Percentiles rank a stretch among this genome's conserved stretches.
Conservation (phyloP, 2,113 vertebrate genomes). For the Sinocyclocheilus anophthalmus region DNA sequence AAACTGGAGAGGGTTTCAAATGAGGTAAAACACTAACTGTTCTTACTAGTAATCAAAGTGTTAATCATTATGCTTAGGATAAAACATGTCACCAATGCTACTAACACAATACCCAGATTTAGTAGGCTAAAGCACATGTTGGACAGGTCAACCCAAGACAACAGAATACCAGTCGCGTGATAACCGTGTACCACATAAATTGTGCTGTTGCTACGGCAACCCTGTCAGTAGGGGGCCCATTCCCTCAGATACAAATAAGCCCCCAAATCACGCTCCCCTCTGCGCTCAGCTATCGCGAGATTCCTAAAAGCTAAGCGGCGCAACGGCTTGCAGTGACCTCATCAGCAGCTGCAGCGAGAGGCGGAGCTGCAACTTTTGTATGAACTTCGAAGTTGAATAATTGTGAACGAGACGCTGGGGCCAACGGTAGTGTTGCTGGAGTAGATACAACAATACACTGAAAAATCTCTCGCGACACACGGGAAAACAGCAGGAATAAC, state of each 20-base stretch:
- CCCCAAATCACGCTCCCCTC: constrained; percentile 14
- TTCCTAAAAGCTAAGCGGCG: background rate
- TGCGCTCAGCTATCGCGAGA: constrained; percentile 68
- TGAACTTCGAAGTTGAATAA: constrained; percentile 77
- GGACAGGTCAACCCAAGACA: background rate
- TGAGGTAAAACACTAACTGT: background rate
- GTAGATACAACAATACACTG: constrained; percentile 6
- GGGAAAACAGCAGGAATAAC: constrained; percentile 37
- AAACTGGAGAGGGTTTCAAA: background rate
- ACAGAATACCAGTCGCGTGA: constrained; percentile 56
- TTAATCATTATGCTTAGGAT: background rate
- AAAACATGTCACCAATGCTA: background rate
- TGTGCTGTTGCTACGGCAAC: constrained; percentile 74
- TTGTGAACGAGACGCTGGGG: constrained; percentile 58
- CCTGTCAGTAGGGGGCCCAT: constrained; percentile 42
- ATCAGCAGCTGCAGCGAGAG: constrained; percentile 52
- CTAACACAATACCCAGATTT: background rate
- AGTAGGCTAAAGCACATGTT: background rate
- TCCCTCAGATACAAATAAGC: constrained; percentile 30
- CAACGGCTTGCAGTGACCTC: constrained; percentile 68
- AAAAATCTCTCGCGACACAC: background rate
- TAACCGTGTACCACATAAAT: constrained; percentile 25
- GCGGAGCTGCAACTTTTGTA: constrained; percentile 74
- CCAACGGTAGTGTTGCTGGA: constrained; percentile 44
- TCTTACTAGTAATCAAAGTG: background rate